Percentiles rank a stretch among this genome's conserved stretches.
Evolutionary conservation across 2,888 invertebrate genomes (phyloP).

Genomic region (Harpalus rufipes): DNA sequence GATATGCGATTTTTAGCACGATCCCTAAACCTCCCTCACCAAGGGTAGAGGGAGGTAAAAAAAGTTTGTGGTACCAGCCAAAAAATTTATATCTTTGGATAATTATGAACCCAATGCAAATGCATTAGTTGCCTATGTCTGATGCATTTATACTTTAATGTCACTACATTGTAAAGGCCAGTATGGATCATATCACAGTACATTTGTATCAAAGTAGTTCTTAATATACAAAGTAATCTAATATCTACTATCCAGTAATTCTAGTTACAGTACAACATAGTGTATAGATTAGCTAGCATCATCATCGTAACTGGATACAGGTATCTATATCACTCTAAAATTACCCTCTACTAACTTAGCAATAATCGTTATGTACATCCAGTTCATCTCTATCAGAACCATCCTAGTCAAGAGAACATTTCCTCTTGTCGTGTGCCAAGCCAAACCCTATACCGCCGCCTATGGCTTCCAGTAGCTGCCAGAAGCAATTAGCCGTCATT

Average conservation of each 20-base stretch:
- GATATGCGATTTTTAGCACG: too few relatives aligned
- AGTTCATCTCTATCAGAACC: not conserved
- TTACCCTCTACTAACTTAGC: not conserved
- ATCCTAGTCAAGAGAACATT: not conserved
- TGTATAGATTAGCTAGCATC: not conserved
- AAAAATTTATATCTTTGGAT: too few relatives aligned
- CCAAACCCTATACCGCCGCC: not conserved
- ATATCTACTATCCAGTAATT: not conserved
- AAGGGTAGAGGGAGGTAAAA: too few relatives aligned
- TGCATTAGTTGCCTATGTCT: too few relatives aligned
- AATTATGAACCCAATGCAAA: too few relatives aligned
- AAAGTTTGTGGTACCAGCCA: too few relatives aligned
- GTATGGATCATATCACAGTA: too few relatives aligned
- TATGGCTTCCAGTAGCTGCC: conserved; percentile 36
- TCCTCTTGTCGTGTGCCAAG: not conserved
- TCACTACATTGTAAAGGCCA: too few relatives aligned
- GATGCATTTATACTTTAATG: too few relatives aligned
- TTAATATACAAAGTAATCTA: not conserved
- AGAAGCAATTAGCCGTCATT: conserved; percentile 30
- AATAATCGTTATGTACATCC: not conserved
- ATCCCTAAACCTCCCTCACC: too few relatives aligned
- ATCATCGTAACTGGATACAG: not conserved
- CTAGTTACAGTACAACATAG: not conserved
- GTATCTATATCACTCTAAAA: not conserved
- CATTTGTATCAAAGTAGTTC: too few relatives aligned